Base-by-base conservation (phyloP, 2,113 vertebrate genomes). In the Miniopterus natalensis region DNA sequence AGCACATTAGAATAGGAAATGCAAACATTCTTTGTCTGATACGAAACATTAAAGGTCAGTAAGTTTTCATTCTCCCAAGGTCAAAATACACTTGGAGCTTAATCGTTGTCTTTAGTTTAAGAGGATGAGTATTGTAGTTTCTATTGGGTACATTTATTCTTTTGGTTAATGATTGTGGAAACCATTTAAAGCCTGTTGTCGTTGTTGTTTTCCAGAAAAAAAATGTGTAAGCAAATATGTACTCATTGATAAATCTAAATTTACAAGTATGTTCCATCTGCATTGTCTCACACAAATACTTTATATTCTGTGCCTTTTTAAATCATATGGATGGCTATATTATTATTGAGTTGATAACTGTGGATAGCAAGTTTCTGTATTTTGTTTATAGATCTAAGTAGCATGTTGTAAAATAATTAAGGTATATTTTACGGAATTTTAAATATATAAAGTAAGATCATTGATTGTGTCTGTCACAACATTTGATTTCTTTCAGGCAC, bases 401-500 rank as follows among this genome's bases (percentile, higher is more conserved):
- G 20, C 81, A 90, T 87, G 47, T 92, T 96, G n/a, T 94, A 92
- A 96, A 79, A 84, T 95, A 96, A 90, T 88, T 95, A 96, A 81
- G 5, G 80, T 75, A 8, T 27, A 51, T 55, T 10, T 10, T 68
- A n/a, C 61, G 91, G 47, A 95, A 89, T 36, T 96, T 98, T 51
- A 93, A 78, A 90, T 81, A 5, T 11, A 13, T 92, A 66, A 84
- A 93, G 74, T 65, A 90, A 94, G 71, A 95, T 93, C 10, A 88
- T 84, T 81, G 66, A 94, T 92, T 98, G 90, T 85, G 7, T 66
- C 77, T 96, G 51, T 97, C 31, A 97, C 90, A 51, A 51, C 53
- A 57, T 73, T 36, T 29, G 61, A 12, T 90, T 97, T 96, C 90
- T 96, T 90, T 96, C n/a, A 99, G 99, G 97, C 99, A 99, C 97